Percentiles rank a stretch among this genome's conserved stretches.
Evolutionary conservation across 2,888 invertebrate genomes (phyloP).

Genomic region (Yponomeuta cagnagella): DNA sequence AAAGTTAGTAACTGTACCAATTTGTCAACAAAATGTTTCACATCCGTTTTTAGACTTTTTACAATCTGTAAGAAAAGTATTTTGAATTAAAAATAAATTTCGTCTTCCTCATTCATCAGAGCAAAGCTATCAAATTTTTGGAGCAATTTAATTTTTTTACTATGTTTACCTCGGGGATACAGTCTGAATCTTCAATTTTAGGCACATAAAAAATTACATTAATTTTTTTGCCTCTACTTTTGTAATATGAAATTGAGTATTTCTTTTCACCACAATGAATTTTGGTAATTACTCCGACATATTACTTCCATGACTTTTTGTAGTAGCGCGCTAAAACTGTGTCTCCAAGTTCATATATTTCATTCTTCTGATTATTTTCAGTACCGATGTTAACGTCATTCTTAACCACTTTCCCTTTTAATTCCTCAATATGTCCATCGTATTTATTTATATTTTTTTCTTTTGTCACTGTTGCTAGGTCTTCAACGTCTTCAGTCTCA

Average conservation of each 20-base stretch:
- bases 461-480: slow-evolving; percentile 1
- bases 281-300: slow-evolving; percentile 4
- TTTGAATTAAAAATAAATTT: slow-evolving; percentile 6
- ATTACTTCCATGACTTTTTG: slow-evolving; percentile 4
- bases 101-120: slow-evolving; percentile 5
- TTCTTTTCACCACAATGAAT: slow-evolving; percentile 7
- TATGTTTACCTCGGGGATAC: slow-evolving; percentile 3
- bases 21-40: background rate
- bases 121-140: background rate
- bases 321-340: slow-evolving; percentile 7
- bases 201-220: background rate
- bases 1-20: background rate
- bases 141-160: slow-evolving; percentile 2
- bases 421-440: slow-evolving; percentile 5
- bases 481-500: slow-evolving; percentile 4
- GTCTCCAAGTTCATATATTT: slow-evolving; percentile 6
- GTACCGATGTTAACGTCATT: slow-evolving; percentile 1
- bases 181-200: background rate
- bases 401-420: slow-evolving; percentile 5
- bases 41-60: slow-evolving; percentile 4
- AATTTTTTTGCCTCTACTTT: slow-evolving; percentile 1
- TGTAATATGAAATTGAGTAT: slow-evolving; percentile 4
- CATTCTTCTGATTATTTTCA: background rate
- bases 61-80: background rate
- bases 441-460: slow-evolving; percentile 4